Evolutionary conservation across 1,140 invertebrate species (phyloP), one percentile per base, ranked within the genome.

Genomic region (Drosophila lini): DNA sequence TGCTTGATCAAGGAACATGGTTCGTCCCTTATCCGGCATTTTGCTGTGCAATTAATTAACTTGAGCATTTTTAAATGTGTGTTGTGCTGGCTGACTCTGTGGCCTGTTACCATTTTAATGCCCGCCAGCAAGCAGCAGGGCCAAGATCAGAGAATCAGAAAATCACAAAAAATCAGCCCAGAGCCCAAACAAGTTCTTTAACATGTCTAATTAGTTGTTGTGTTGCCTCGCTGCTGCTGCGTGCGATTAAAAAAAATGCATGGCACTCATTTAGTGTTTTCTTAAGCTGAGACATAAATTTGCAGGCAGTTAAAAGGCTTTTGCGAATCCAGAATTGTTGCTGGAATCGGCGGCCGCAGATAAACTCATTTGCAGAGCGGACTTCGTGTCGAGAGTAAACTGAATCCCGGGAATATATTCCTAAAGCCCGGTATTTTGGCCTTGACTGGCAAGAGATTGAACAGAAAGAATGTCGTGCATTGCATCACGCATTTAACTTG

Each of bases 201-300:
- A 89, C 84, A 89, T 89, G 84, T 89, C 84, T 89, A 89, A 89
- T 89, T 89, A 89, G 84, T 89, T 89, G 84, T 89, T 84, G 84
- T 77, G 62, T 65, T 60, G 63, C 47, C 62, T 22, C 71, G 58
- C 56, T 74, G 68, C 69, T 75, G 83, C 79, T 81, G 82, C 82
- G 69, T 81, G 78, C 74, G 84, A 89, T 89, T 55, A 89, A 89
- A 86, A 80, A 75, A 88, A 89, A 84, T 89, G 84, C 80, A 81
- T 89, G 84, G 84, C 85, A 89, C 84, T 89, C 84, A 89, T 89
- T 89, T 89, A 89, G 84, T 86, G 83, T 86, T 86, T 86, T 80
- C 80, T 89, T 86, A 86, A 86, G 84, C 80, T 80, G 83, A 68
- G 84, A 86, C 83, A 88, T 86, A 86, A 86, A 88, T 86, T 86